Conservation (phyloP, 2,113 vertebrate genomes). For the Otocyon megalotis region DNA sequence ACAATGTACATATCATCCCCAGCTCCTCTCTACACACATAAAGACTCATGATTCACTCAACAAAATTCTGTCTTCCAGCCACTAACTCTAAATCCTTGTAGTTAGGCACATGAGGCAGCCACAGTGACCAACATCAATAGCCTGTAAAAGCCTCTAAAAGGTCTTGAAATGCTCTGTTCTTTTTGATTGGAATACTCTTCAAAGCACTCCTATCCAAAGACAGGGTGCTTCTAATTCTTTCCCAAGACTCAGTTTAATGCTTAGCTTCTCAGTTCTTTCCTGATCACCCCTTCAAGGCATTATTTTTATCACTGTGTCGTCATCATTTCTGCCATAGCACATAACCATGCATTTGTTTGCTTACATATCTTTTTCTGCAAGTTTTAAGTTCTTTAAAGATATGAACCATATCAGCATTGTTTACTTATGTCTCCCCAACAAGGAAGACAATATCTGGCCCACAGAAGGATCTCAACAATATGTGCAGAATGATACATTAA, state of each 20-base stretch:
- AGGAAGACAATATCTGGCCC: neutral
- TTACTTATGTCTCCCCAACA: neutral
- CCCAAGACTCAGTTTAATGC: neutral
- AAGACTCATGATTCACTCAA: neutral
- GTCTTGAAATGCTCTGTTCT: neutral
- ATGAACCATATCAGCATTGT: neutral
- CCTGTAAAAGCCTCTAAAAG: neutral
- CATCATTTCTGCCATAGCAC: neutral
- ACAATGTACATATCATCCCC: neutral
- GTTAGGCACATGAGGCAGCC: accelerated
- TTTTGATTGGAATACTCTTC: neutral
- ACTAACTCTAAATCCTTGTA: neutral
- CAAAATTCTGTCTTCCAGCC: neutral
- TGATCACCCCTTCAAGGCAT: accelerated
- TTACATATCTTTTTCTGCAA: neutral
- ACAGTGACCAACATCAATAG: neutral
- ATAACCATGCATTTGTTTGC: neutral
- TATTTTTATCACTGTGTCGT: neutral
- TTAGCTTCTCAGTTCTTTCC: neutral
- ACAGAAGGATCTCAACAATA: neutral
- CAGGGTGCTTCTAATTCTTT: neutral
- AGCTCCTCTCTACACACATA: neutral
- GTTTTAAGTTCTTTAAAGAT: neutral
- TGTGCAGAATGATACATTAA: neutral
- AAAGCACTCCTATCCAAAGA: neutral